Evolutionary conservation across 1,140 invertebrate species (phyloP), one percentile per base, ranked within the genome.

Genomic region (Drosophila grimshawi): DNA sequence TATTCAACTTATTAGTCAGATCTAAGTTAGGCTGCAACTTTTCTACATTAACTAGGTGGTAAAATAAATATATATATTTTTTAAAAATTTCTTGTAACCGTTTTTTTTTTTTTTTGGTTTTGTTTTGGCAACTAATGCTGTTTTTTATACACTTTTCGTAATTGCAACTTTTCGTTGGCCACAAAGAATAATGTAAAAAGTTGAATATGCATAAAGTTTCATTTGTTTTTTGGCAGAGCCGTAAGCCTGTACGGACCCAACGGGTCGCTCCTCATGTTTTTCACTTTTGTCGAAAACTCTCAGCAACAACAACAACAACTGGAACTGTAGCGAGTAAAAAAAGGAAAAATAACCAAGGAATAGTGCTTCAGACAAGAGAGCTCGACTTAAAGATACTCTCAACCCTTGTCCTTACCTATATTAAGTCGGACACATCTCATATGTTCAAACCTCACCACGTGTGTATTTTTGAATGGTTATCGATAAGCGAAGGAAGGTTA

Each of bases 141-240:
- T 61, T 60, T 19, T 19, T 19, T 19, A 19, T 19, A 19, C 19
- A 19, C 19, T 19, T 19, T 19, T 19, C 19, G 48, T 60, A 33
- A 69, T 56, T 66, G 64, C 66, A 78, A 86, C 78, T 86, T 86
- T 86, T 45, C 67, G 52, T 64, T 63, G 81, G 74, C 77, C 82
- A 81, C 81, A 86, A 86, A 81, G 85, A 86, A 86, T 86, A 86
- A 86, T 86, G 81, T 86, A 86, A 86, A 86, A 86, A 86, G 81
- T 86, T 86, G 80, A 81, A 86, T 86, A 86, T 86, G 81, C 81
- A 86, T 86, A 86, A 86, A 86, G 81, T 86, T 86, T 86, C 82
- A 86, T 86, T 86, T 80, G 79, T 75, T 76, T 83, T 82, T 80
- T 55, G 78, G 62, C 59, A 76, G 78, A 32, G 65, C 55, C 55